A percentile compares a stretch with the other conserved stretches of the same genome.
These are phyloP conservation scores for Holothuria glaberrima DNA, from an alignment of 35 echinoderm and acorn worm species.

Conservation along the genomic window DNA sequence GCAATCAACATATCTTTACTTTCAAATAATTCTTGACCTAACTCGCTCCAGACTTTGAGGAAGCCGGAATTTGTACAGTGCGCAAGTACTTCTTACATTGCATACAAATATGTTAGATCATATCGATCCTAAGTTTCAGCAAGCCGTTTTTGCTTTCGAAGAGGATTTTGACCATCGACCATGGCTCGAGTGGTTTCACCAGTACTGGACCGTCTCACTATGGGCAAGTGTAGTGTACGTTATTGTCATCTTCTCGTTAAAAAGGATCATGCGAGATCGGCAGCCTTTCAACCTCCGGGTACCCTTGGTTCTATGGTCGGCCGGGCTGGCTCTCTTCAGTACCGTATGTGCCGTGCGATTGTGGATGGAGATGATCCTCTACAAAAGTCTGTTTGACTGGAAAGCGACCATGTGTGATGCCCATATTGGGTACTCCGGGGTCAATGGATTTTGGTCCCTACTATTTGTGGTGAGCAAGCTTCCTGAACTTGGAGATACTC, in stretches of 20 bases:
- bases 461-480: conserved; percentile 89
- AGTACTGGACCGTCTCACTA: conserved; percentile 78
- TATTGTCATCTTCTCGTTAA: conserved; percentile 86
- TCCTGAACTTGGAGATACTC: conserved; percentile 92
- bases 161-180: conserved; percentile 81
- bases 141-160: conserved; percentile 82
- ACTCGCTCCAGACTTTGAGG: no score
- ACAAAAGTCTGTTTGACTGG: conserved; percentile 68
- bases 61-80: background rate
- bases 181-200: conserved; percentile 70
- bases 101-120: conserved; percentile 68
- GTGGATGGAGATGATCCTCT: conserved; percentile 64
- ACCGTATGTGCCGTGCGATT: conserved; percentile 81
- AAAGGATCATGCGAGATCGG: conserved; percentile 78
- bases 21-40: no score
- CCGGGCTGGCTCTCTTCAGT: conserved; percentile 85
- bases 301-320: conserved; percentile 81
- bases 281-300: conserved; percentile 62
- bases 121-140: conserved; percentile 76
- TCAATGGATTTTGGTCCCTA: conserved; percentile 88
- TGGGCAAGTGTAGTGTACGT: conserved; percentile 76
- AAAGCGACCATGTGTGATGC: conserved; percentile 90
- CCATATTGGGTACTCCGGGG: conserved; percentile 70
- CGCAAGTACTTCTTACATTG: background rate
- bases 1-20: no score